These are phyloP conservation scores for Amaurobius ferox DNA, from an alignment of 2,888 invertebrate genomes.

Conservation along the genomic window DNA sequence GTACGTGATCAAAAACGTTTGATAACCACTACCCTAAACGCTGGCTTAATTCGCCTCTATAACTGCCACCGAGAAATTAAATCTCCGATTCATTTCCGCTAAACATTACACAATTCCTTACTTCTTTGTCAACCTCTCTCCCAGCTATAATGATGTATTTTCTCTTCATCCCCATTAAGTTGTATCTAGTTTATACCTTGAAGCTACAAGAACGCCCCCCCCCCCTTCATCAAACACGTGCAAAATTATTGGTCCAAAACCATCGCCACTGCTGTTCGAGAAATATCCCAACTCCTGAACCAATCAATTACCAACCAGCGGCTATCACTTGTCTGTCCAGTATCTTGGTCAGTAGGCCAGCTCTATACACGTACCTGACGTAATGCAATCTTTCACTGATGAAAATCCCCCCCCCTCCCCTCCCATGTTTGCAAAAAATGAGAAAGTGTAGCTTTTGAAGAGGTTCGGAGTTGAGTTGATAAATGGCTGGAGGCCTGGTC, in stretches of 20 bases:
- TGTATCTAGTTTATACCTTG: too few species aligned
- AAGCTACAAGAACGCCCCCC: too few species aligned
- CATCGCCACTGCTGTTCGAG: background rate
- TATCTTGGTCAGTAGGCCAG: conserved; percentile 59
- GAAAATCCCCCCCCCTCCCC: conserved; percentile 17
- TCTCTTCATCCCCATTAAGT: too few species aligned
- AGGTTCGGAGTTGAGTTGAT: conserved; percentile 27
- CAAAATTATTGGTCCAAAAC: background rate
- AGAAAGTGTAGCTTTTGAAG: conserved; percentile 7
- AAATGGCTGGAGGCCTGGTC: conserved; percentile 1
- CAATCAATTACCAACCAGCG: conserved; percentile 1
- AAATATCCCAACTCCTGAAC: background rate
- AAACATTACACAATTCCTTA: too few species aligned
- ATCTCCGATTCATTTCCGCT: too few species aligned
- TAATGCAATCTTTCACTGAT: conserved; percentile 20
- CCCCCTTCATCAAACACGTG: background rate
- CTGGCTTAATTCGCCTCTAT: too few species aligned
- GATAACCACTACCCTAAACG: too few species aligned
- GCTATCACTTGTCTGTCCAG: conserved; percentile 4
- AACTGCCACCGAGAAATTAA: too few species aligned
- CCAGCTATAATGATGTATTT: too few species aligned
- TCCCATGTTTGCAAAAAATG: background rate
- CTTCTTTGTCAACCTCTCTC: too few species aligned
- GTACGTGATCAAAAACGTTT: too few species aligned
- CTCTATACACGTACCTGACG: conserved; percentile 33